Conservation (phyloP, 1,140 invertebrate genomes). For the Diabrotica virgifera region DNA sequence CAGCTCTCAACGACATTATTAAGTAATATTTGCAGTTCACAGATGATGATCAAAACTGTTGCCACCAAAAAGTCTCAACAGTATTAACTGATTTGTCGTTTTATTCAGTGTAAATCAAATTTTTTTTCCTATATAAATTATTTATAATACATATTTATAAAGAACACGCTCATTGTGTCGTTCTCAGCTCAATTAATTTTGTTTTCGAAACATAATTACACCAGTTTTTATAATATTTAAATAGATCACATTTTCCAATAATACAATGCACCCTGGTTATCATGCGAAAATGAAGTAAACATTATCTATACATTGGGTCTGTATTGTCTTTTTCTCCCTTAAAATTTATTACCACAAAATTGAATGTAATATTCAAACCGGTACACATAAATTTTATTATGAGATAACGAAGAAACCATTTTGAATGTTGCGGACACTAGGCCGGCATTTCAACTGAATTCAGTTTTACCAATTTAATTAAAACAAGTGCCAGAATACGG, state of each 20-base stretch:
- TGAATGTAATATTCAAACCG: not conserved
- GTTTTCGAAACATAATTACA: not conserved
- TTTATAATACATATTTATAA: too few species aligned
- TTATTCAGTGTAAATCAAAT: too few species aligned
- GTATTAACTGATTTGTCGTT: too few species aligned
- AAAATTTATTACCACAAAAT: slow-evolving; percentile 3
- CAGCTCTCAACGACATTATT: too few species aligned
- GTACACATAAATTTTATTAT: not conserved
- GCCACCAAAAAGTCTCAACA: too few species aligned
- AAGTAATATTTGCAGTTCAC: too few species aligned
- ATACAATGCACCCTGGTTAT: not conserved
- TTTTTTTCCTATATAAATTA: too few species aligned
- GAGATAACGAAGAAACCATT: not conserved
- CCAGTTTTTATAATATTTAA: too few species aligned
- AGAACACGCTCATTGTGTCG: too few species aligned
- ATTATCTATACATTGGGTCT: not conserved
- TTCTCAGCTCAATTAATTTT: not conserved
- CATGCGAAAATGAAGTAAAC: not conserved
- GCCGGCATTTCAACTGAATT: not conserved
- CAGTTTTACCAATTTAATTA: not conserved
- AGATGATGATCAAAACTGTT: too few species aligned
- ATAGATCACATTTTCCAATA: not conserved
- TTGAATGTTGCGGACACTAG: not conserved
- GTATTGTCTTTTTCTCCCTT: not conserved
- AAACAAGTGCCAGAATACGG: too few species aligned